Conservation (phyloP, 2,888 invertebrate species). For the Hesperia comma region DNA sequence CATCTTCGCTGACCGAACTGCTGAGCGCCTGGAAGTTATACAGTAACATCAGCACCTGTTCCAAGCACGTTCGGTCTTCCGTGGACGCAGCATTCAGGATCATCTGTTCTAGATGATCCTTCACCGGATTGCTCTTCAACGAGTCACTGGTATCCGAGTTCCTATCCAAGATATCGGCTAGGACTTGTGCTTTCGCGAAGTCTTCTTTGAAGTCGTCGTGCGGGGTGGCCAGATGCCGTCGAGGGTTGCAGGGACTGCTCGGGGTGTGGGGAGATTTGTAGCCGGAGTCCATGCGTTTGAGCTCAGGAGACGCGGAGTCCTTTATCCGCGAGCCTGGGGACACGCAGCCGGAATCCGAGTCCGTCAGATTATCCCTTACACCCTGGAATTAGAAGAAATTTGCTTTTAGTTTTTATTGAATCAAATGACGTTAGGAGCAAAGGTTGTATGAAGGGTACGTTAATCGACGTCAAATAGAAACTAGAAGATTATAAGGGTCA, state of each 20-base stretch:
- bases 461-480: no score
- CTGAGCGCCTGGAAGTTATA: conserved; percentile 85
- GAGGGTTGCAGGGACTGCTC: conserved; percentile 74
- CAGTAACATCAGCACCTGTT: conserved; percentile 85
- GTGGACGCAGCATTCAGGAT: conserved; percentile 77
- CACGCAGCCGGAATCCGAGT: conserved; percentile 82
- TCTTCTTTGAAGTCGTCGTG: conserved; percentile 80
- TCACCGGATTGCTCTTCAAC: conserved; percentile 75
- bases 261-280: conserved; percentile 78
- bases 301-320: conserved; percentile 81
- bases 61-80: conserved; percentile 85
- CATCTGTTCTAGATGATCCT: conserved; percentile 80
- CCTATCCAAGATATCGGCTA: conserved; percentile 74
- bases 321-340: conserved; percentile 81
- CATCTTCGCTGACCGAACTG: conserved; percentile 82
- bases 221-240: conserved; percentile 65
- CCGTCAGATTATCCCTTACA: conserved; percentile 80
- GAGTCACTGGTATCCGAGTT: conserved; percentile 77
- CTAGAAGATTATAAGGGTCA: no score
- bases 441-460: no score
- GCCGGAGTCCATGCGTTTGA: conserved; percentile 82
- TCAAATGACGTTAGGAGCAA: no score
- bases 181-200: conserved; percentile 77
- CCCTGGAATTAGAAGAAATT: conserved; percentile 61
- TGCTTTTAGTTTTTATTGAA: no score